Percentiles rank a stretch among this genome's conserved stretches.
Conservation (phyloP, 2,888 invertebrate genomes). For the Dryadula phaetusa region DNA sequence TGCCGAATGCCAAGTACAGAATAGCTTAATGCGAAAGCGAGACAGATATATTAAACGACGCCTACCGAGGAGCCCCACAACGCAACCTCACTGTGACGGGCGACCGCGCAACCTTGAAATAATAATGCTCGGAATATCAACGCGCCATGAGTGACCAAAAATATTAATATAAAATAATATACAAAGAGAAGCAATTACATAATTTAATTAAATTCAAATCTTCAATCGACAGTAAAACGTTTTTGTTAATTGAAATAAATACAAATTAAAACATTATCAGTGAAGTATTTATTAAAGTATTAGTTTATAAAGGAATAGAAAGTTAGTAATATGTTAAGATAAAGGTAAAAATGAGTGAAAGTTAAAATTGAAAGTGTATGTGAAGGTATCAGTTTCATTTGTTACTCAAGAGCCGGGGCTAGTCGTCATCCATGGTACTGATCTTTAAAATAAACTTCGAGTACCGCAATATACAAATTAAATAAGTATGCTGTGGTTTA, state of each 20-base stretch:
- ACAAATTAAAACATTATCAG: not conserved
- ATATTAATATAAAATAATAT: conserved; percentile 74
- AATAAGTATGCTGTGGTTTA: not conserved
- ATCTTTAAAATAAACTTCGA: conserved; percentile 7
- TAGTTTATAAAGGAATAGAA: conserved; percentile 8
- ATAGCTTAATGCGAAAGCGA: conserved; percentile 77
- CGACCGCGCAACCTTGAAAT: conserved; percentile 84
- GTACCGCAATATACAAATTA: not conserved
- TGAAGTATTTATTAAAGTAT: not conserved
- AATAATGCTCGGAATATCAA: conserved; percentile 84
- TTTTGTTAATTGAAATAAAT: conserved; percentile 1
- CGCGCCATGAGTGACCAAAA: conserved; percentile 83
- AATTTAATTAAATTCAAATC: conserved; percentile 50
- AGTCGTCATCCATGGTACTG: conserved; percentile 65
- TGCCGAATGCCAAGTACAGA: conserved; percentile 79
- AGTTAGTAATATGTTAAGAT: conserved; percentile 29
- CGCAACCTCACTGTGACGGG: conserved; percentile 81
- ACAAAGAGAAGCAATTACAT: conserved; percentile 53
- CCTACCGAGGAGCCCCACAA: conserved; percentile 83
- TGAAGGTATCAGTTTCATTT: conserved; percentile 80
- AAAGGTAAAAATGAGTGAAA: conserved; percentile 70
- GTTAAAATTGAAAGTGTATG: conserved; percentile 73
- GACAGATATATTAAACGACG: conserved; percentile 80
- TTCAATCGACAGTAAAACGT: not conserved
- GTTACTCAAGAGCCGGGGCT: conserved; percentile 70